phyloP scores from a whole-genome alignment of 2,797 vertebrate genomes.

The Gymnodraco acuticeps region DNA sequence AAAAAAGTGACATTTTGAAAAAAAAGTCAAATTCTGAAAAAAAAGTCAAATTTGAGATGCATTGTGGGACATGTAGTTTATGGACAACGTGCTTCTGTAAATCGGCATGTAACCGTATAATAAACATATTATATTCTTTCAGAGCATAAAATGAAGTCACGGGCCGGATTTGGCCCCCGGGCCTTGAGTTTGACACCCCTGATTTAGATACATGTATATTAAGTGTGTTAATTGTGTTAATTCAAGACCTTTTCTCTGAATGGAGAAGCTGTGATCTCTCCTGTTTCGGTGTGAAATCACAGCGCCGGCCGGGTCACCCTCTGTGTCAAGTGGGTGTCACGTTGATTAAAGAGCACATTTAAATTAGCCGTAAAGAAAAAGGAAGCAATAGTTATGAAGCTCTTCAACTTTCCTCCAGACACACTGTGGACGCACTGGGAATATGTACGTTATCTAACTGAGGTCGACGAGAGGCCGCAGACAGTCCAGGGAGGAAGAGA shows the following conservation, averaged over 20 bases:
- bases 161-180: too few species aligned
- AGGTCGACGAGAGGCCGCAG: constrained; percentile 40
- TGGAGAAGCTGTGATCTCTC: too few species aligned
- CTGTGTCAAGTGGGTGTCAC: constrained; percentile 46
- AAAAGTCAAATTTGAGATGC: too few species aligned
- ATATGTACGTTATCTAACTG: constrained; percentile 31
- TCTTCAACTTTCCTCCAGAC: constrained; percentile 59
- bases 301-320: constrained; percentile 31
- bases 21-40: too few species aligned
- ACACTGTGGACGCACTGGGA: constrained; percentile 33
- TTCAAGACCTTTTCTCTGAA: constrained; percentile 6
- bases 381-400: constrained; percentile 57
- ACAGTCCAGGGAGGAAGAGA: constrained; percentile 34
- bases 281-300: constrained; percentile 52
- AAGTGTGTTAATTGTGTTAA: not conserved
- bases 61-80: too few species aligned
- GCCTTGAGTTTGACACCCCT: too few species aligned
- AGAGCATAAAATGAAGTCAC: too few species aligned
- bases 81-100: too few species aligned
- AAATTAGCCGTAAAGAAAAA: constrained; percentile 73
- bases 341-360: constrained; percentile 69
- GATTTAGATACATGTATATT: too few species aligned
- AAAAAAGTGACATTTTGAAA: too few species aligned
- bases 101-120: too few species aligned
- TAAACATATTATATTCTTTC: too few species aligned